Evolutionary conservation across 2,888 invertebrate genomes (phyloP), one percentile per base, ranked within the genome.

Genomic region (Hypena proboscidalis): DNA sequence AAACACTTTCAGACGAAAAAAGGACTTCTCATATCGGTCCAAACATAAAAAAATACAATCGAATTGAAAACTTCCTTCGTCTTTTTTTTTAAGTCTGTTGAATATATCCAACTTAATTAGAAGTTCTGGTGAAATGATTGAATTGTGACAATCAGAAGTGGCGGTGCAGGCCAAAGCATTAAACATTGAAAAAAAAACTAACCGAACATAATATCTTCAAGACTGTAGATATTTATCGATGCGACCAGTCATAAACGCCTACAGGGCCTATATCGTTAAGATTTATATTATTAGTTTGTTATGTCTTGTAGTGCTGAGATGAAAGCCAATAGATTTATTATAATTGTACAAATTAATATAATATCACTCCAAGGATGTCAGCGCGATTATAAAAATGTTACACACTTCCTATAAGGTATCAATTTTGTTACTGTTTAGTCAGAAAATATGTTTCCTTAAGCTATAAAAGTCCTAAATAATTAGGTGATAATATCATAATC

Each of bases 161-260:
- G n/a, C n/a, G n/a, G n/a, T n/a, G n/a, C n/a, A n/a, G n/a, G n/a
- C n/a, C n/a, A n/a, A n/a, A 17, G 17, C 17, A 17, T 17, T 21
- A 39, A 49, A 56, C 20, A 6, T 26, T 21, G 21, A 49, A 23
- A 10, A 8, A 35, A 17, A 11, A 9, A 39, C 21, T 33, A 20
- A 19, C 34, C 7, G 6, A 38, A 17, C 23, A 44, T 48, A n/a
- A n/a, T n/a, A 53, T 38, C 29, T 45, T 42, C 33, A 39, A 4
- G 21, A 20, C 31, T 49, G n/a, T n/a, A n/a, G n/a, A 8, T 37
- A 19, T 43, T 55, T 55, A 55, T 35, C 50, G 8, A 13, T 20
- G 25, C 6, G 10, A 1, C 4, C 9, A 17, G 43, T 31, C 34
- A 32, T 46, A 46, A 47, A 44, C 38, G 51, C 46, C 46, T 50